Evolutionary conservation across 2,113 vertebrate species (phyloP), one percentile per base, ranked within the genome.

Genomic region (Cebus imitator): DNA sequence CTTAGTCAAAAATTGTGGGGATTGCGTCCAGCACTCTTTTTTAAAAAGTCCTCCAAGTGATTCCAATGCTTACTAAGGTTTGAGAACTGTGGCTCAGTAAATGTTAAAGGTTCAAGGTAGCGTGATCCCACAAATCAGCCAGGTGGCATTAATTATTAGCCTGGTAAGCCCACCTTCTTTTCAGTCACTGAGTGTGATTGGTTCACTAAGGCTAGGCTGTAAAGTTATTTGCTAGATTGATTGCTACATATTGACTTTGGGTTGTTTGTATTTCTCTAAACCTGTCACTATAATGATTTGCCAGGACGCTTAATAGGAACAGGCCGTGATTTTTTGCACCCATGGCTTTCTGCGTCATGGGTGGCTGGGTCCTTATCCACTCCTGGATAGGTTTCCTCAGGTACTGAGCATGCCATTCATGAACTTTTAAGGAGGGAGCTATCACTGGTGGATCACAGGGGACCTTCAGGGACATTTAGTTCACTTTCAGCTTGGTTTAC

Each of bases 71-170:
- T 43, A 66, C 84, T 50, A 14, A 76, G 58, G 37, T 93, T 73
- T 93, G 95, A 97, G 66, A 81, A 75, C 58, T 12, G 1, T 78
- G 58, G 66, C 25, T 86, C 84, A 86, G 90, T 95, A 94, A 94
- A 91, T 91, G 96, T 95, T 96, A 92, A 88, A 96, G 80, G 98
- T 96, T 98, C 97, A 98, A 98, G 98, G 98, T 96, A 97, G 97
- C 75, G 45, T 96, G 97, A 97, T 96, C 95, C 93, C 96, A 93
- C 97, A 87, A 93, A 94, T 97, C 97, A 90, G 0, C 82, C 10
- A 75, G 43, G 85, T 57, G 95, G 94, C 94, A 97, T 98, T 98
- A 98, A 98, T 98, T 82, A 98, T 98, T 98, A 96, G 90, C 98
- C 91, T 43, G 17, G 72, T 70, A 8, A 97, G 96, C 64, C 95